phyloP scores from a whole-genome alignment of 2,888 invertebrate genomes.

The Agonum fuliginosum region DNA sequence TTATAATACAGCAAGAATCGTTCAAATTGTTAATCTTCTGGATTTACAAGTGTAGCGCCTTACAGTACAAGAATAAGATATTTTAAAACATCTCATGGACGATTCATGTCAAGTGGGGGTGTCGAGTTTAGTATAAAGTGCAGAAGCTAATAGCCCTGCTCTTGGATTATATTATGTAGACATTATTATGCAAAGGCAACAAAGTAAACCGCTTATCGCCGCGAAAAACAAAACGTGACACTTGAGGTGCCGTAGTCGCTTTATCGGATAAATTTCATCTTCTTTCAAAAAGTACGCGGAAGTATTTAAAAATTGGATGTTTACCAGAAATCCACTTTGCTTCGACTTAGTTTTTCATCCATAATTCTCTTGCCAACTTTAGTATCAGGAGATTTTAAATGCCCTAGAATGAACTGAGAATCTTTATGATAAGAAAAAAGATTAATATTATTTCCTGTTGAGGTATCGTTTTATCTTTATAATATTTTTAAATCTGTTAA shows the following conservation, averaged over 20 bases:
- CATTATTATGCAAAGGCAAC: conserved; percentile 57
- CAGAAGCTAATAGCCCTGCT: conserved; percentile 45
- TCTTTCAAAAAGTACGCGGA: conserved; percentile 3
- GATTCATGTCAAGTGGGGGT: too few species aligned
- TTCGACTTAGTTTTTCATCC: neutral
- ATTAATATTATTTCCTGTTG: too few species aligned
- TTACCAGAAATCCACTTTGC: conserved; percentile 38
- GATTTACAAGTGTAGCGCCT: too few species aligned
- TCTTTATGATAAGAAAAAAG: too few species aligned
- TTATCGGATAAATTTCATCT: conserved; percentile 34
- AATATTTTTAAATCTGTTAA: too few species aligned
- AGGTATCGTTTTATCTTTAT: too few species aligned
- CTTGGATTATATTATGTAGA: conserved; percentile 54
- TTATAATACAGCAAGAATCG: too few species aligned
- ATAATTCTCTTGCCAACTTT: conserved; percentile 8
- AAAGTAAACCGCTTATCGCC: conserved; percentile 52
- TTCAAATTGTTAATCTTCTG: too few species aligned
- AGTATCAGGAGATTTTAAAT: neutral
- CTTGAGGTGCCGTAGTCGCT: conserved; percentile 14
- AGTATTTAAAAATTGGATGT: conserved; percentile 39
- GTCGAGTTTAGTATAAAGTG: conserved; percentile 45
- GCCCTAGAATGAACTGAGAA: neutral
- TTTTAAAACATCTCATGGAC: too few species aligned
- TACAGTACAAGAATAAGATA: too few species aligned
- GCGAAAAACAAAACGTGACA: conserved; percentile 31